Percentiles rank a stretch among this genome's conserved stretches.
These are phyloP conservation scores for Eupristina koningsbergeri DNA, from an alignment of 1,140 invertebrate species.

Conservation along the genomic window DNA sequence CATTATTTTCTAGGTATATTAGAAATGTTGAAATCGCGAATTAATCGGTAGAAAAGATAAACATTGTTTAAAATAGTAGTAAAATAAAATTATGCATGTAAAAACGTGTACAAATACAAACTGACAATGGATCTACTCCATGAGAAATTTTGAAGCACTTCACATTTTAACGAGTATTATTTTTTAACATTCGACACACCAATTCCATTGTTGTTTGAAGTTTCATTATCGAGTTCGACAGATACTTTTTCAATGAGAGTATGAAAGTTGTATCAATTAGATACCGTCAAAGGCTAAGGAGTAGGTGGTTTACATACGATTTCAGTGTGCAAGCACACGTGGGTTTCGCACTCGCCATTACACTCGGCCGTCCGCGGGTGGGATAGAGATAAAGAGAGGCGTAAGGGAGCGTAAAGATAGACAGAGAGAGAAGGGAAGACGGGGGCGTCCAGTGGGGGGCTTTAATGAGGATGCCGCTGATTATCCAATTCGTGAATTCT, in stretches of 20 bases:
- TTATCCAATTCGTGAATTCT: conserved; percentile 75
- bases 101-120: too few species aligned
- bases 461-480: conserved; percentile 75
- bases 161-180: too few species aligned
- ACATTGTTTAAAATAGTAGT: too few species aligned
- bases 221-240: too few species aligned
- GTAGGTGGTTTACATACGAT: conserved; percentile 4
- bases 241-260: background rate
- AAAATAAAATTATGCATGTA: too few species aligned
- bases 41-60: too few species aligned
- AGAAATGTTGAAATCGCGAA: too few species aligned
- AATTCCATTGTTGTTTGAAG: background rate
- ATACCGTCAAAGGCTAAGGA: background rate
- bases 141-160: too few species aligned
- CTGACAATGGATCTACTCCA: too few species aligned
- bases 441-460: conserved; percentile 69
- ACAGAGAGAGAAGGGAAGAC: conserved; percentile 58
- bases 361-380: conserved; percentile 29
- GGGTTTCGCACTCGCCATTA: conserved; percentile 32
- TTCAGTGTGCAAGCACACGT: conserved; percentile 30
- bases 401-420: background rate
- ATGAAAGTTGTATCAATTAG: background rate
- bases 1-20: too few species aligned
- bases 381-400: conserved; percentile 66
- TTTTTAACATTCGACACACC: background rate